phyloP scores from a whole-genome alignment of 2,888 invertebrate genomes.

The Spialia ferax region DNA sequence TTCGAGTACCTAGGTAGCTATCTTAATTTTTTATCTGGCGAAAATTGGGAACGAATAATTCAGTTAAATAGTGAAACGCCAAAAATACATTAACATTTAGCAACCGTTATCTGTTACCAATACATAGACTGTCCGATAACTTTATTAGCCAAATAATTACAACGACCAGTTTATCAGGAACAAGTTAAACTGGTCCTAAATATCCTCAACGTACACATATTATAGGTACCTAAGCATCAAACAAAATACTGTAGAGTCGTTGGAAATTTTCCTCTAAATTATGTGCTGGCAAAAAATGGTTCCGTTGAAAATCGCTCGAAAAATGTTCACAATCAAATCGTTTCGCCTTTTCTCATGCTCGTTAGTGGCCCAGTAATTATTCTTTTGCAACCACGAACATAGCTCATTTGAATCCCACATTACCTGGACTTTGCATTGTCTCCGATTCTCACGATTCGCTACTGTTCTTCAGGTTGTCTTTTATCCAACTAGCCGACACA shows the following conservation, averaged over 20 bases:
- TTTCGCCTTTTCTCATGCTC: conserved; percentile 12
- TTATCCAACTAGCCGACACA: conserved; percentile 48
- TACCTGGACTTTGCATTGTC: conserved; percentile 33
- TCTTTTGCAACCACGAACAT: neutral
- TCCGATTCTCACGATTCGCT: conserved; percentile 28
- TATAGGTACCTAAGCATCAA: too few relatives aligned
- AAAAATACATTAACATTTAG: too few relatives aligned
- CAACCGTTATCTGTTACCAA: too few relatives aligned
- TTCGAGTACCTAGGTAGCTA: too few relatives aligned
- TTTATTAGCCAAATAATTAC: too few relatives aligned
- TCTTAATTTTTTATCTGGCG: too few relatives aligned
- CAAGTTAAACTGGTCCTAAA: too few relatives aligned
- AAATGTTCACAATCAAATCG: neutral
- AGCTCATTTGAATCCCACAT: conserved; percentile 27
- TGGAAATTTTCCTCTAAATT: neutral
- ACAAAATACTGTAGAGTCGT: neutral
- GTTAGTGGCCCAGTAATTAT: conserved; percentile 10
- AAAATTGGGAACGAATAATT: too few relatives aligned
- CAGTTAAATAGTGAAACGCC: too few relatives aligned
- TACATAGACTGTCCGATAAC: too few relatives aligned
- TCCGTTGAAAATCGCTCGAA: neutral
- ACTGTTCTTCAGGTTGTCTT: conserved; percentile 18
- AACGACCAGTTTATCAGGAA: too few relatives aligned
- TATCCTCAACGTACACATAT: too few relatives aligned
- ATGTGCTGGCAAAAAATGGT: neutral